Evolutionary conservation across 2,888 invertebrate species (phyloP), one percentile per base, ranked within the genome.

Genomic region (Atethmia centrago): DNA sequence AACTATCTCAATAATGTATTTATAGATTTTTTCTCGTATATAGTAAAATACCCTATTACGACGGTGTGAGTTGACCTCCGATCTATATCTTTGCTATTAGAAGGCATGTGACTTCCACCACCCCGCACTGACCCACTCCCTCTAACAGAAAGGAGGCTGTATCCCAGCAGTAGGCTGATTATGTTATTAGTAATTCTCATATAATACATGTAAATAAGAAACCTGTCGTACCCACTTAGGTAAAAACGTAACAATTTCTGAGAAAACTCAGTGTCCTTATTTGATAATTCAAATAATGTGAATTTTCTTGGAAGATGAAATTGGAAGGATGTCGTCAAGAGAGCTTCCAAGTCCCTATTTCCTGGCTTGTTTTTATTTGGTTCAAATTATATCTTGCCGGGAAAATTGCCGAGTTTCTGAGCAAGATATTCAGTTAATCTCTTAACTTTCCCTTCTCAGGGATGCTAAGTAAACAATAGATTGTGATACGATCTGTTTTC

Each of bases 271-370:
- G 56, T 56, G 40, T 70, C n/a, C n/a, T n/a, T 19, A 79, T 83
- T 79, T 63, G 74, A 85, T 85, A 82, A 85, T 83, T 85, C 74
- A 82, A 85, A 84, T 77, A 79, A 77, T 74, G 76, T 62, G 67
- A 74, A 74, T 74, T 80, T 80, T 71, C 71, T 62, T 25, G 36
- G 55, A 74, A 62, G 55, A 28, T 58, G 42, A 78, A 76, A 79
- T 82, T 76, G 82, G 53, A 28, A 82, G 25, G 49, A 58, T 62
- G 82, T 56, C 61, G 65, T 61, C 31, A 42, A 16, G 47, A 64
- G 75, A 53, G n/a, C 8, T 36, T 36, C 8, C n/a, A 66, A 81
- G 45, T 67, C 36, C 47, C 47, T 71, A 63, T 75, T 45, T 36
- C 61, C 36, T 9, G 42, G 8, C 55, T 45, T 81, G 62, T 78